Evolutionary conservation across 2,888 invertebrate genomes (phyloP), one percentile per base, ranked within the genome.

Genomic region (Serripes groenlandicus): DNA sequence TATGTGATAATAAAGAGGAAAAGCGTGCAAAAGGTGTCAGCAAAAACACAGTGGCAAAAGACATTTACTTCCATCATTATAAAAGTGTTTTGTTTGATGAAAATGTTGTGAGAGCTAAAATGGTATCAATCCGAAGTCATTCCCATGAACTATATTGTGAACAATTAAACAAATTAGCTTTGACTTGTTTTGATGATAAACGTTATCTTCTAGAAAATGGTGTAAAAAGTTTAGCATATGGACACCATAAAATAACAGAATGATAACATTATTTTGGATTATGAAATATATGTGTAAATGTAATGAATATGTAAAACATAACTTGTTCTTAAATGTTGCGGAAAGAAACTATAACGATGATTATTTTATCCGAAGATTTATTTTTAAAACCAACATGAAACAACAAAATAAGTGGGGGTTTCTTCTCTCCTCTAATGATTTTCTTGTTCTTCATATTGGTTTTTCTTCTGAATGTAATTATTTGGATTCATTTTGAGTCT

Each of bases 11-110:
- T 62, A 21, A 62, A 18, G 34, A 62, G 34, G 62, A 32, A 62
- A 77, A 88, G 58, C 72, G 78, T 4, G 83, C 87, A 18, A 87
- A 85, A 60, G 85, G 85, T 52, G 70, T 84, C 54, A 64, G 78
- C 11, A 83, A 81, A 76, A 56, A 64, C 21, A 79, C 78, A 18
- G 72, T 78, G 23, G 34, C 70, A 52, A 71, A 78, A 35, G 52
- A 71, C 32, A 28, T 78, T 11, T 1, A 26, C n/a, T 66, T 66
- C 72, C 21, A 64, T 32, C 23, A 54, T 32, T 78, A 71, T 66
- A 70, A 76, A 60, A 62, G 70, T 32, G 35, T 56, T n/a, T 37
- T 75, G 23, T 75, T 75, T 37, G 37, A 60, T 69, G 76, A 76
- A 69, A 56, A 26, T 28, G 15, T 15, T 28, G 58, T 30, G 15